phyloP scores from a whole-genome alignment of 2,113 vertebrate species.

The Prionailurus viverrinus region DNA sequence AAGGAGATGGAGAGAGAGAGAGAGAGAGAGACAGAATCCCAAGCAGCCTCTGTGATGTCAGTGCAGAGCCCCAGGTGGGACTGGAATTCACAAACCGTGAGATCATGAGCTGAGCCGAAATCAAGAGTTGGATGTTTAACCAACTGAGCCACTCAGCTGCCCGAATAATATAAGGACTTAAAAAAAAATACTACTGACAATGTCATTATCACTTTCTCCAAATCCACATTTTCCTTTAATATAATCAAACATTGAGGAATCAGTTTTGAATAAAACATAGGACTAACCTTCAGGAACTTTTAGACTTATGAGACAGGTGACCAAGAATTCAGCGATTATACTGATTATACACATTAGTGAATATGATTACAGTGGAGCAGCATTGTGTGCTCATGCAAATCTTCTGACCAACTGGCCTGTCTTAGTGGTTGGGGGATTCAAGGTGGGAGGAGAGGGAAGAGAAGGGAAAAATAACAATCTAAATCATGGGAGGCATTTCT shows the following conservation, averaged over 20 bases:
- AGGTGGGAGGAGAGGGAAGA: neutral
- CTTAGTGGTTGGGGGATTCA: neutral
- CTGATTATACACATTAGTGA: no score
- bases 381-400: neutral
- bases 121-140: no score
- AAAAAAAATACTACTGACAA: neutral
- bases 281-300: neutral
- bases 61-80: no score
- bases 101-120: no score
- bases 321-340: neutral
- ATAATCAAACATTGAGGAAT: neutral
- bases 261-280: neutral
- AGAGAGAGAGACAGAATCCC: no score
- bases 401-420: neutral
- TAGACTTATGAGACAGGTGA: neutral
- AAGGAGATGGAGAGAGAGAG: no score
- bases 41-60: no score
- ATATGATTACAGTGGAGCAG: neutral
- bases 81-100: no score
- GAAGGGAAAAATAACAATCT: neutral
- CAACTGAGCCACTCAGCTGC: no score
- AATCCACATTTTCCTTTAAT: neutral
- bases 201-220: neutral
- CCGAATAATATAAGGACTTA: neutral
- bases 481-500: neutral